Base-by-base conservation (phyloP, 2,113 vertebrate genomes). In the Chloropsis hardwickii region DNA sequence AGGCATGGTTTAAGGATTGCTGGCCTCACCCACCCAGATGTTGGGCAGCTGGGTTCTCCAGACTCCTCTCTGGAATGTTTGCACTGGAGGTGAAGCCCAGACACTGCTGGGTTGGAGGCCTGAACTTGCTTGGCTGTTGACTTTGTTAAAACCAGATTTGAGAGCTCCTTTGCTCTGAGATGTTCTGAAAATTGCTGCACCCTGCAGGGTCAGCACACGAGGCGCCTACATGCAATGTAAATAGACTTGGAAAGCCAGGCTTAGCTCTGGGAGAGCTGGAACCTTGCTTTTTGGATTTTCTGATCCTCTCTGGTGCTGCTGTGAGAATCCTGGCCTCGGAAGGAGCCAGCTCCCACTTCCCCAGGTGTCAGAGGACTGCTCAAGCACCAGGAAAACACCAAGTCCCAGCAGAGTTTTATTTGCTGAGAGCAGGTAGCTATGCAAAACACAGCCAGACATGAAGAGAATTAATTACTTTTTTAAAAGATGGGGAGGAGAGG, bases 61-160 rank as follows among this genome's bases (percentile, higher is more conserved):
- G 5, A 9, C n/a, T 81, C 28, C 22, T n/a, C 25, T 60, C 53
- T 69, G 54, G 33, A 14, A n/a, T 28, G 50, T 86, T 80, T 58
- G 10, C 28, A 62, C 10, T 12, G 5, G 18, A 50, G 45, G 56
- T 47, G 71, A 80, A 96, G 74, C 67, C 29, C 67, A 54, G 82
- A 31, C 1, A 37, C 39, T 23, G 23, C 17, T 27, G 44, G 39
- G 23, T 70, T 50, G 47, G 71, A 83, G 58, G 22, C 11, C 54
- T 70, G 47, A 62, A 23, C 42, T 77, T 62, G 42, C 35, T 54
- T 81, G 54, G 1, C 62, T 94, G 62, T 77, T 94, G 92, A 60
- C 76, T 94, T 80, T 73, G 42, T 62, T 82, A 82, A 93, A 88
- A 62, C 29, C 86, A 66, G 90, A 35, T 81, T 77, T 77, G 45